Base-by-base conservation (phyloP, 2,888 invertebrate species). In the Acronicta psi region DNA sequence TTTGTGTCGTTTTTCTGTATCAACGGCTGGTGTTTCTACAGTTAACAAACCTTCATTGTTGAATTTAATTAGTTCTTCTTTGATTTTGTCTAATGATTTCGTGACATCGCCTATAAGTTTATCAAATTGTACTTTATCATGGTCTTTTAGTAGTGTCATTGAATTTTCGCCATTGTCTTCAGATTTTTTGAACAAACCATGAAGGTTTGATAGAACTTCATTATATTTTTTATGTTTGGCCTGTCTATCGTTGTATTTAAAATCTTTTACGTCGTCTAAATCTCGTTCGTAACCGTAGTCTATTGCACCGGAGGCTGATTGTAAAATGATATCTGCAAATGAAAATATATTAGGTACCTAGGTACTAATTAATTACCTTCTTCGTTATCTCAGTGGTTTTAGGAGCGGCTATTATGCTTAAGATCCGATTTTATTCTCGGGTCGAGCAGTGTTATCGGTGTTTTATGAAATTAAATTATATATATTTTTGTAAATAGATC, bases 271-370 rank as follows among this genome's bases (percentile, higher is more conserved):
- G 8, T 34, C 29, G 0, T 41, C 29, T 6, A 42, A 2, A 0
- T 42, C 40, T 1, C n/a, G 36, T 1, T 45, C 42, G 47, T 67
- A 46, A 11, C 36, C 40, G n/a, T 44, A 57, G 8, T 69, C 14
- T 10, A 66, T 14, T 0, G 38, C 41, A 2, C 37, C 18, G 3
- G 34, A 14, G 0, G 41, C 41, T 0, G 44, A 13, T 9, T 52
- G 52, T 0, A 67, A 0, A 0, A 58, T 0, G 0, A 57, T 38
- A 2, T 38, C 66, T 67, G 58, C 5, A 69, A 69, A 41, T n/a
- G n/a, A n/a, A n/a, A n/a, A n/a, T n/a, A n/a, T n/a, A n/a, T n/a
- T n/a, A n/a, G n/a, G n/a, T n/a, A n/a, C n/a, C n/a, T n/a, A n/a
- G n/a, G n/a, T n/a, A n/a, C n/a, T n/a, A n/a, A n/a, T n/a, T n/a